Evolutionary conservation across 2,888 invertebrate species (phyloP).

Genomic region (Stegophylla sp.): DNA sequence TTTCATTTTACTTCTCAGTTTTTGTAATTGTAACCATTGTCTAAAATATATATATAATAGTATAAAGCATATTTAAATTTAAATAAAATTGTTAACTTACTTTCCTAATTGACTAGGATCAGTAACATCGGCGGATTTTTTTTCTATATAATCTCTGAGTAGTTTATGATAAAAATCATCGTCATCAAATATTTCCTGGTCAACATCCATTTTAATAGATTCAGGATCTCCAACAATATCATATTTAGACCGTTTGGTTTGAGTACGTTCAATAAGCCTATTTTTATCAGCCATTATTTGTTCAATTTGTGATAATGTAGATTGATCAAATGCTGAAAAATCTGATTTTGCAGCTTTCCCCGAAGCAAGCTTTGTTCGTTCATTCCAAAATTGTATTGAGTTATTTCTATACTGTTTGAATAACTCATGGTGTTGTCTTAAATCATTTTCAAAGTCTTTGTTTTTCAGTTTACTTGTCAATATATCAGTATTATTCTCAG

Average conservation of each 20-base stretch:
- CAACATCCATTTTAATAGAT: slow-evolving; percentile 69
- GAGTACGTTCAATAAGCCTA: slow-evolving; percentile 80
- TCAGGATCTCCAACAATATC: slow-evolving; percentile 71
- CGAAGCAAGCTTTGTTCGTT: slow-evolving; percentile 81
- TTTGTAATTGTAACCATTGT: slow-evolving; percentile 91
- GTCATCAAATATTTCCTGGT: slow-evolving; percentile 91
- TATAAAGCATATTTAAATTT: background rate
- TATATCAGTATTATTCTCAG: slow-evolving; percentile 65
- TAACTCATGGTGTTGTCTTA: slow-evolving; percentile 69
- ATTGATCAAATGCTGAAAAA: slow-evolving; percentile 69
- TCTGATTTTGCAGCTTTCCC: slow-evolving; percentile 72
- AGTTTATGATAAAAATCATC: slow-evolving; percentile 96
- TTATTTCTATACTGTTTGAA: slow-evolving; percentile 77
- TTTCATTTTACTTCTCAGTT: slow-evolving; percentile 89
- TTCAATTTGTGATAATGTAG: slow-evolving; percentile 80
- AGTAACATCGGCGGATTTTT: slow-evolving; percentile 81
- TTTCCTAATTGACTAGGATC: slow-evolving; percentile 84
- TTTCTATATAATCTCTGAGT: slow-evolving; percentile 88
- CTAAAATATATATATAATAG: slow-evolving; percentile 64
- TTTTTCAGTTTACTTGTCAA: slow-evolving; percentile 65
- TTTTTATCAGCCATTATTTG: slow-evolving; percentile 80
- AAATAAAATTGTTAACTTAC: slow-evolving; percentile 62
- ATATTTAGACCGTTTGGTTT: slow-evolving; percentile 78
- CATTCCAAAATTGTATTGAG: slow-evolving; percentile 92
- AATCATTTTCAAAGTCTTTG: slow-evolving; percentile 69